Conservation (phyloP, 2,113 vertebrate genomes). For the Channa maculata region DNA sequence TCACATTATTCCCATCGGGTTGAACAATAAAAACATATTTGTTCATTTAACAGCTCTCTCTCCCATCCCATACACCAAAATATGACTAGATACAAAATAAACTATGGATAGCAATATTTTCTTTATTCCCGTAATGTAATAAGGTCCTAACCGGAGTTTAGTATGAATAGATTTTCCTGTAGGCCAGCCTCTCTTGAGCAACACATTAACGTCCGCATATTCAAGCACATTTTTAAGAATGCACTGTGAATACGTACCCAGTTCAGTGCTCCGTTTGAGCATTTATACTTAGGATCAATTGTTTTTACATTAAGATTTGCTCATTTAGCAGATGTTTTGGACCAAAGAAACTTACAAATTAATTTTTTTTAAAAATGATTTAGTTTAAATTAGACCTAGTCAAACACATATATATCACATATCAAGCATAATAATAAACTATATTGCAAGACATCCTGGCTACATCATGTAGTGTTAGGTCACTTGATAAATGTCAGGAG, state of each 20-base stretch:
- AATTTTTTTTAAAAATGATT: not conserved
- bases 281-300: not conserved
- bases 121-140: conserved; percentile 30
- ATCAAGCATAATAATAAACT: not conserved
- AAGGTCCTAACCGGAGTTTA: conserved; percentile 23
- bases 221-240: not conserved
- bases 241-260: not conserved
- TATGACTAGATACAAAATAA: conserved; percentile 39
- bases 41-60: conserved; percentile 50
- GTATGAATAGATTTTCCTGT: conserved; percentile 17
- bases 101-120: conserved; percentile 17
- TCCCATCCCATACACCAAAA: conserved; percentile 26
- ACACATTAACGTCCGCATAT: not conserved
- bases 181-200: not conserved
- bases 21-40: conserved; percentile 41
- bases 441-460: not conserved
- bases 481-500: not conserved
- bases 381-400: not conserved
- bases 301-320: not conserved
- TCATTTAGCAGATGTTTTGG: not conserved
- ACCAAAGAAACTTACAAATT: not conserved
- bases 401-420: not conserved
- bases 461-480: not conserved
- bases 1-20: conserved; percentile 54
- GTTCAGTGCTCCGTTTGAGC: not conserved